A percentile compares a stretch with the other conserved stretches of the same genome.
Evolutionary conservation across 2,888 invertebrate genomes (phyloP).

Genomic region (Drosophila putrida): DNA sequence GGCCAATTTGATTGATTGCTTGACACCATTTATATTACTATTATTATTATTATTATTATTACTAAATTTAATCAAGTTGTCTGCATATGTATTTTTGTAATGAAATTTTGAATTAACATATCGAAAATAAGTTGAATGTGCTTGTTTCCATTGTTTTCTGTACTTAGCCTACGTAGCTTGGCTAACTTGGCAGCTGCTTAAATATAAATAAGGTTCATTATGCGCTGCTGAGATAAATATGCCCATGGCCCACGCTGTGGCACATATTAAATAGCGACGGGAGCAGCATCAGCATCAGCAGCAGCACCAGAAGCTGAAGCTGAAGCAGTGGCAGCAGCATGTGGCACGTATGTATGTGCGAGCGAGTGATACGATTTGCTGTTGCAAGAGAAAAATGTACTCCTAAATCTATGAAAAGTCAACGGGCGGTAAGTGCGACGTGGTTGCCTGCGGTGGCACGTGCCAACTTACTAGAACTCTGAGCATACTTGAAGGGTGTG

Average conservation of each 20-base stretch:
- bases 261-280: conserved; percentile 41
- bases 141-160: conserved; percentile 24
- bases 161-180: conserved; percentile 30
- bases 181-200: conserved; percentile 56
- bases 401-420: conserved; percentile 76
- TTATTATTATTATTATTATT: conserved; percentile 1
- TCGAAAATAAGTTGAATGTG: conserved; percentile 24
- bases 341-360: conserved; percentile 48
- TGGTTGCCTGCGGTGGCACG: conserved; percentile 59
- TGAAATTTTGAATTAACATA: conserved; percentile 24
- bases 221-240: conserved; percentile 63
- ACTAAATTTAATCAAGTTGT: conserved; percentile 1
- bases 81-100: background rate
- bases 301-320: conserved; percentile 9
- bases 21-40: background rate
- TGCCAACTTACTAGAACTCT: conserved; percentile 32
- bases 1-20: conserved; percentile 40
- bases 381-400: conserved; percentile 68
- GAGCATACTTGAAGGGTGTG: conserved; percentile 24
- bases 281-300: conserved; percentile 12
- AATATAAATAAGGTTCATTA: conserved; percentile 73
- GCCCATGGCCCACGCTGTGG: conserved; percentile 43
- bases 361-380: conserved; percentile 55
- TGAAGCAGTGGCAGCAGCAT: conserved; percentile 26
- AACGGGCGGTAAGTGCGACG: conserved; percentile 61